Conservation (phyloP, 2,888 invertebrate genomes). For the Cenopis cana region DNA sequence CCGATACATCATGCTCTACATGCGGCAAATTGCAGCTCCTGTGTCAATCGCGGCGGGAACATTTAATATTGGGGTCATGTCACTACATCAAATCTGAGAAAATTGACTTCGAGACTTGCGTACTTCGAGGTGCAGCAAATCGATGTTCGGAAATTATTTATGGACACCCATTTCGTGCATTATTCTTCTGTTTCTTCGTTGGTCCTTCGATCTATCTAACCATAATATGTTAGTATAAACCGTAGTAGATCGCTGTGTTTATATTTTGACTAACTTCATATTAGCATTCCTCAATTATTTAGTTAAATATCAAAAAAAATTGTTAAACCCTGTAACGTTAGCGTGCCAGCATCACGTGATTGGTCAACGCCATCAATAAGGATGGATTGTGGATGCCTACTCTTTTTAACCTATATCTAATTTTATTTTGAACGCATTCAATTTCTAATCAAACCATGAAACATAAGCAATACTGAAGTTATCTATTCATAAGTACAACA, state of each 20-base stretch:
- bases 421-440: too few species aligned
- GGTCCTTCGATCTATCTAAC: not conserved
- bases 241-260: not conserved
- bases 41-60: slow-evolving; percentile 50
- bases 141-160: slow-evolving; percentile 5
- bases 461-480: too few species aligned
- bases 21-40: slow-evolving; percentile 60
- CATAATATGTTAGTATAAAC: not conserved
- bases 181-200: not conserved
- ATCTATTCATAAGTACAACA: too few species aligned
- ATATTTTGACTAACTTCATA: not conserved
- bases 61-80: slow-evolving; percentile 48
- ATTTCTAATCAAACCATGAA: not conserved
- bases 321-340: too few species aligned
- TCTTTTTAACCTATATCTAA: too few species aligned
- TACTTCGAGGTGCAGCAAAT: slow-evolving; percentile 23
- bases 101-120: slow-evolving; percentile 28
- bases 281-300: too few species aligned
- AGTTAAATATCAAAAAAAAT: too few species aligned
- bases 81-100: slow-evolving; percentile 34
- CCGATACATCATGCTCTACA: slow-evolving; percentile 70
- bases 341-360: too few species aligned
- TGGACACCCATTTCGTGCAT: not conserved
- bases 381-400: too few species aligned
- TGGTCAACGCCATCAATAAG: too few species aligned